Conservation (phyloP, 2,888 invertebrate species). For the Eupsilia transversa region DNA sequence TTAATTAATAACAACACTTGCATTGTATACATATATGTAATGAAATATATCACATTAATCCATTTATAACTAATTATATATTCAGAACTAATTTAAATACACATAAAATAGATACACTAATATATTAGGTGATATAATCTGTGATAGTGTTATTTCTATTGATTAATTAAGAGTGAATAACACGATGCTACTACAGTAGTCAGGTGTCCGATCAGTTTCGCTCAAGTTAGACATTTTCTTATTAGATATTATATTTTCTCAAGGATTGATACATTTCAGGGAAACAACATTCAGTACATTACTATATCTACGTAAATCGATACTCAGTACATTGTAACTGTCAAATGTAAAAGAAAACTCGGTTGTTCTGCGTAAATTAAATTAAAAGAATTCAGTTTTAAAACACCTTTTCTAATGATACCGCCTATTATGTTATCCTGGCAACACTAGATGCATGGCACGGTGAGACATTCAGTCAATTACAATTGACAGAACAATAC, state of each 20-base stretch:
- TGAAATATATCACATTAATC: constrained; percentile 71
- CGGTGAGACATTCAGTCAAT: constrained; percentile 70
- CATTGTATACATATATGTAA: constrained; percentile 74
- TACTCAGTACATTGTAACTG: constrained; percentile 33
- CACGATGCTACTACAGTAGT: constrained; percentile 29
- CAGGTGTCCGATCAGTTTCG: constrained; percentile 4
- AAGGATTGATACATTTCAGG: constrained; percentile 22
- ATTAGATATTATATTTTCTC: constrained; percentile 19
- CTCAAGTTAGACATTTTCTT: constrained; percentile 8
- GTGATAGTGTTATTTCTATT: constrained; percentile 21
- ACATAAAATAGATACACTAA: constrained; percentile 58
- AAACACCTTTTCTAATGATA: constrained; percentile 15
- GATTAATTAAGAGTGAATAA: constrained; percentile 17
- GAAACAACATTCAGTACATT: constrained; percentile 41
- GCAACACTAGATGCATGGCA: constrained; percentile 67
- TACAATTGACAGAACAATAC: constrained; percentile 71
- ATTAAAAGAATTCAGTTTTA: not conserved
- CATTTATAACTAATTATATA: constrained; percentile 61
- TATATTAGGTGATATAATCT: constrained; percentile 38
- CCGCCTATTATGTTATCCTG: constrained; percentile 13
- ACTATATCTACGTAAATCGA: constrained; percentile 33
- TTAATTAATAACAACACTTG: constrained; percentile 69
- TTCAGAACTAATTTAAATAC: constrained; percentile 52
- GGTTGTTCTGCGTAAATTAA: not conserved
- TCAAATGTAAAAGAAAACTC: constrained; percentile 10